phyloP scores from a whole-genome alignment of 2,888 invertebrate genomes.

The Bursaphelenchus okinawaensis region DNA sequence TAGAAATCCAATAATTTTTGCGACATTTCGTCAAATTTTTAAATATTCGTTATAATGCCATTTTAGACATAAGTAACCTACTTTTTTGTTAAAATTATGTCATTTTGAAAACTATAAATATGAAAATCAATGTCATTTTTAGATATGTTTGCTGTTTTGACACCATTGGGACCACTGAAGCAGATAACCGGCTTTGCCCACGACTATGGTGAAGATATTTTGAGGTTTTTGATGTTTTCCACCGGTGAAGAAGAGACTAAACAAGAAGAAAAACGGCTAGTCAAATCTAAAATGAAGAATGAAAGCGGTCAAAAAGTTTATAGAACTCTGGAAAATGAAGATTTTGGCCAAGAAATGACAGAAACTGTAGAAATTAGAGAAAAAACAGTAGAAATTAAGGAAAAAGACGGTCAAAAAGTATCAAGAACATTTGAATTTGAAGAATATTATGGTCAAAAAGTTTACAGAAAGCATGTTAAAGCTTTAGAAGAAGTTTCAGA shows the following conservation, averaged over 20 bases:
- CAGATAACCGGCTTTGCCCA: constrained; percentile 37
- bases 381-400: not conserved
- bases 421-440: no score
- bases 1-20: no score
- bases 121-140: constrained; percentile 3
- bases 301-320: no score
- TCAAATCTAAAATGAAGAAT: no score
- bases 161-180: constrained; percentile 41
- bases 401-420: no score
- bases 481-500: no score
- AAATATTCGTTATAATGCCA: not conserved
- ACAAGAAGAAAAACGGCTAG: not conserved
- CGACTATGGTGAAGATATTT: constrained; percentile 42
- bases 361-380: not conserved
- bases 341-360: no score
- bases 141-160: constrained; percentile 45
- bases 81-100: no score
- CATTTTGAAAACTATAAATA: not conserved
- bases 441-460: no score
- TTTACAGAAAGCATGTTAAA: no score
- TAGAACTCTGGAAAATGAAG: no score
- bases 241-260: constrained; percentile 19
- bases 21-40: not conserved
- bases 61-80: no score
- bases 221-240: constrained; percentile 44